phyloP scores from a whole-genome alignment of 1,140 invertebrate genomes.

The Musca domestica region DNA sequence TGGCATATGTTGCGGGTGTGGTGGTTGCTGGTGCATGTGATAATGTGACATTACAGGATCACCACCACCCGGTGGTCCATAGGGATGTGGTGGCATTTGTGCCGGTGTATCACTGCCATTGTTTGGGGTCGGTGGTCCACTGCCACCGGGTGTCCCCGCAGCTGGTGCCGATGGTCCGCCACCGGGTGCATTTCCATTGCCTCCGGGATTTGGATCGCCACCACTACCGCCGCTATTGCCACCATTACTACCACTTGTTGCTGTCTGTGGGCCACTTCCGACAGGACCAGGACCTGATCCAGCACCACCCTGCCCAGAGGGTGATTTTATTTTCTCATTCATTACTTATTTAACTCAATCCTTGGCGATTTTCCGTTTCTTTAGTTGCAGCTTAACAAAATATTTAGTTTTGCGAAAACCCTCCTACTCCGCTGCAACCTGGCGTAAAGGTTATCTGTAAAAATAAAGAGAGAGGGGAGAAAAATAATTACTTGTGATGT shows the following conservation, averaged over 20 bases:
- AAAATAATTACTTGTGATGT: too few species aligned
- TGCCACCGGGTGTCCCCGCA: background rate
- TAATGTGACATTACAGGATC: conserved; percentile 45
- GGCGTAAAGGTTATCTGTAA: conserved; percentile 14
- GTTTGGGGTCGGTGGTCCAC: conserved; percentile 40
- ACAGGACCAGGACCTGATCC: conserved; percentile 31
- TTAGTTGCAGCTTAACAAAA: conserved; percentile 25
- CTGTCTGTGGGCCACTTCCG: conserved; percentile 27
- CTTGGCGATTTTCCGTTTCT: background rate
- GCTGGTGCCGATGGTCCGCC: background rate
- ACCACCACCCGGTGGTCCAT: conserved; percentile 38
- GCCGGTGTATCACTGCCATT: conserved; percentile 41
- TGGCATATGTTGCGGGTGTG: conserved; percentile 39
- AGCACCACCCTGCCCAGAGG: conserved; percentile 42
- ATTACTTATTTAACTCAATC: conserved; percentile 32
- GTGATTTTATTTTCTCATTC: conserved; percentile 54
- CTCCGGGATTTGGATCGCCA: background rate
- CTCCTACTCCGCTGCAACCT: conserved; percentile 27
- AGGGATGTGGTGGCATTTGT: conserved; percentile 40
- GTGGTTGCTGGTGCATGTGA: conserved; percentile 43
- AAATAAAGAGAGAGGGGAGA: too few species aligned
- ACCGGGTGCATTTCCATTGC: background rate
- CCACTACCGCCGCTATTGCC: background rate
- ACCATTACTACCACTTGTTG: conserved; percentile 23
- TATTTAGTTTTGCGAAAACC: conserved; percentile 21